Conservation (phyloP, 2,113 vertebrate genomes). For the Terrapene triunguis region DNA sequence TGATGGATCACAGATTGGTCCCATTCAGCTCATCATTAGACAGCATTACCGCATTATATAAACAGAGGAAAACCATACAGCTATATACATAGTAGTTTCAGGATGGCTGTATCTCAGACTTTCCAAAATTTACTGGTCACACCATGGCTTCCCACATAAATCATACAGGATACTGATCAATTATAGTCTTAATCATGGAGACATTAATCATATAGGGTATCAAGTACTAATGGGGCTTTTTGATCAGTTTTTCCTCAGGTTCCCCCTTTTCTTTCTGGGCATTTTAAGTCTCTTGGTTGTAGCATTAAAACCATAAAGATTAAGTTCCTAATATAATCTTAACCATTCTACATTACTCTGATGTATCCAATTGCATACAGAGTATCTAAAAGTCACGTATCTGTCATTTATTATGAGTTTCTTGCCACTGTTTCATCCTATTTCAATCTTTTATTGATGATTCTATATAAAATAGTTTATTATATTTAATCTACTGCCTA, state of each 20-base stretch:
- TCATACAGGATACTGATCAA: not conserved
- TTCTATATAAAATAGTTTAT: slow-evolving; percentile 29
- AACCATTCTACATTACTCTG: not conserved
- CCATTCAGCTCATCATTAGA: slow-evolving; percentile 18
- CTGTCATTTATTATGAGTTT: not conserved
- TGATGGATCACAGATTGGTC: slow-evolving; percentile 26
- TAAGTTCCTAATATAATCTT: not conserved
- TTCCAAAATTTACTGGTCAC: not conserved
- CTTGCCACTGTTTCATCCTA: not conserved
- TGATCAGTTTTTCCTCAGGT: not conserved
- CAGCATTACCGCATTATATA: slow-evolving; percentile 37
- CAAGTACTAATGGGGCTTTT: not conserved
- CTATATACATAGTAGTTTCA: slow-evolving; percentile 12
- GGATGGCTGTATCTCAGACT: slow-evolving; percentile 21
- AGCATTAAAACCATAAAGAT: not conserved
- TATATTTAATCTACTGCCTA: slow-evolving; percentile 18
- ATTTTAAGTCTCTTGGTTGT: not conserved
- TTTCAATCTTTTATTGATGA: not conserved
- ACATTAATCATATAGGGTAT: not conserved
- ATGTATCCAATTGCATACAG: not conserved
- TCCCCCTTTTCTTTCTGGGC: not conserved
- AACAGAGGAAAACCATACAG: not conserved
- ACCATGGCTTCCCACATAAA: slow-evolving; percentile 7
- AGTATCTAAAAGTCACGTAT: not conserved
- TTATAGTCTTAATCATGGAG: not conserved